Conservation (phyloP, 2,797 vertebrate species). For the Ispidina lecontei region DNA sequence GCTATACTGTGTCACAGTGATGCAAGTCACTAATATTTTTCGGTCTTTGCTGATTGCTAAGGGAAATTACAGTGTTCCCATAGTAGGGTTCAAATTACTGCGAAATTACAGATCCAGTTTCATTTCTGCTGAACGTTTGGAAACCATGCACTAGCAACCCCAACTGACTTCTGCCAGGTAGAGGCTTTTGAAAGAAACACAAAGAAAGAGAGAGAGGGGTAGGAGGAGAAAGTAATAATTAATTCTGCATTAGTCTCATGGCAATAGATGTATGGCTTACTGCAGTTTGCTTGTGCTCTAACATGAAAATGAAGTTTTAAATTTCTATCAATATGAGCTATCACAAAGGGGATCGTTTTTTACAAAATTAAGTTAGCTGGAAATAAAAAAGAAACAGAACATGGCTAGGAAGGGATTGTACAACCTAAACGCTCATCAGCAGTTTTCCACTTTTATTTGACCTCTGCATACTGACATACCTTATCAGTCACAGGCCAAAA, state of each 20-base stretch:
- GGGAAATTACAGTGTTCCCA: slow-evolving; percentile 78
- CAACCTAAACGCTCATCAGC: slow-evolving; percentile 65
- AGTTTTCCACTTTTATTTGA: slow-evolving; percentile 70
- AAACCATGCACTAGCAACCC: slow-evolving; percentile 82
- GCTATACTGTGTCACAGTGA: slow-evolving; percentile 79
- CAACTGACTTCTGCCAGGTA: slow-evolving; percentile 78
- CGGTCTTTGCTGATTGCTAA: slow-evolving; percentile 79
- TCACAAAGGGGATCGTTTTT: slow-evolving; percentile 62
- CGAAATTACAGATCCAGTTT: slow-evolving; percentile 75
- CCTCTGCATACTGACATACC: slow-evolving; percentile 63
- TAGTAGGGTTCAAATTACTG: slow-evolving; percentile 77
- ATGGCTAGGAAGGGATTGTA: slow-evolving; percentile 63
- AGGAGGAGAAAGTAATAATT: slow-evolving; percentile 58
- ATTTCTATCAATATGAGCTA: slow-evolving; percentile 71
- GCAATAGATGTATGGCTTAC: slow-evolving; percentile 68
- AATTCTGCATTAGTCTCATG: slow-evolving; percentile 69
- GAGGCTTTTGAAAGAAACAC: slow-evolving; percentile 73
- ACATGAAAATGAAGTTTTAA: slow-evolving; percentile 41
- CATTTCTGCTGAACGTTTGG: slow-evolving; percentile 75
- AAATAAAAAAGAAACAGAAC: slow-evolving; percentile 42
- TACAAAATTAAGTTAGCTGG: slow-evolving; percentile 58
- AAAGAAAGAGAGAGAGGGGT: slow-evolving; percentile 56
- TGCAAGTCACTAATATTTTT: slow-evolving; percentile 79
- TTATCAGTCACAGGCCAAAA: slow-evolving; percentile 62
- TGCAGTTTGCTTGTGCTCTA: slow-evolving; percentile 56